Conservation (phyloP, 2,113 vertebrate species). For the Propithecus coquereli region DNA sequence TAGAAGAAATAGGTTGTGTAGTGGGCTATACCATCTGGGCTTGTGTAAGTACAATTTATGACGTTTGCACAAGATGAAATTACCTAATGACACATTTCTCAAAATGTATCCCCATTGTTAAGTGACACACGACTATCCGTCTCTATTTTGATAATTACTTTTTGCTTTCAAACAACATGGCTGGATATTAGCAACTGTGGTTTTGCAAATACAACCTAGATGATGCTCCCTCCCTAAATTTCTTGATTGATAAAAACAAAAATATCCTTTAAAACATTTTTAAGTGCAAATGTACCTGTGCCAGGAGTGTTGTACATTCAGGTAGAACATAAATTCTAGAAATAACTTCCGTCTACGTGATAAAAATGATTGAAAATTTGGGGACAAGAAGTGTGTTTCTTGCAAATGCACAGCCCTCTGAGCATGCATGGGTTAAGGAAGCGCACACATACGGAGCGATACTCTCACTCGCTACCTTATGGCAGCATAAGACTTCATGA, state of each 20-base stretch:
- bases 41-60: background rate
- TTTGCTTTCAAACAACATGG: background rate
- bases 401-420: too few species aligned
- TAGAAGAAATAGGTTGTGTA: background rate
- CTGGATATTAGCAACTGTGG: background rate
- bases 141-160: background rate
- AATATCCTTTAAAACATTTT: background rate
- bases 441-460: accelerated
- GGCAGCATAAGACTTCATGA: background rate
- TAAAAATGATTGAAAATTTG: background rate
- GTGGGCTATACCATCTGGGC: background rate
- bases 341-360: background rate
- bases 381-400: background rate
- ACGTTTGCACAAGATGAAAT: background rate
- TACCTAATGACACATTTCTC: background rate
- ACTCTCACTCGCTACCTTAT: background rate
- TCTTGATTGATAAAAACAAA: background rate
- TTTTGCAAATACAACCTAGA: background rate
- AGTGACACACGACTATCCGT: background rate
- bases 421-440: accelerated
- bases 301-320: background rate
- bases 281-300: background rate
- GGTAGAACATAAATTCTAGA: background rate
- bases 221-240: background rate
- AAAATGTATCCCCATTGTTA: background rate